Evolutionary conservation across 2,888 invertebrate species (phyloP).

Genomic region (Rhagonycha lutea): DNA sequence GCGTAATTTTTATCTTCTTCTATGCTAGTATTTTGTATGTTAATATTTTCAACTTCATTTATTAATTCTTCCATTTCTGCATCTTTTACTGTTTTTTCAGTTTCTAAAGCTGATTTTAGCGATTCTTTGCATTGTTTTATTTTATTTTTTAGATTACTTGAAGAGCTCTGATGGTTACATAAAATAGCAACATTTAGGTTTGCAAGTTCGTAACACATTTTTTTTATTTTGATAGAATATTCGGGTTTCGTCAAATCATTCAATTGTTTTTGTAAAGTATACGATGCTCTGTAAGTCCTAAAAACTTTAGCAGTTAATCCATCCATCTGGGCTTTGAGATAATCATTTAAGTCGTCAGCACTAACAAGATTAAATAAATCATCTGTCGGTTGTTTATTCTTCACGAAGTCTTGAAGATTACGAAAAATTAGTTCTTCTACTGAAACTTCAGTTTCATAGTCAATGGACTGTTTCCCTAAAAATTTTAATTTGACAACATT

Average conservation of each 20-base stretch:
- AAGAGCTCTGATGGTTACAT: constrained; percentile 99
- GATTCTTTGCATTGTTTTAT: constrained; percentile 87
- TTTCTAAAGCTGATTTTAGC: constrained; percentile 83
- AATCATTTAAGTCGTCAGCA: constrained; percentile 94
- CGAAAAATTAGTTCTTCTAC: constrained; percentile 98
- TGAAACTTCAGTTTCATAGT: constrained; percentile 92
- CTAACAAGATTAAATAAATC: constrained; percentile 97
- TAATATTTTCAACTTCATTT: constrained; percentile 90
- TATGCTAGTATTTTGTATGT: constrained; percentile 93
- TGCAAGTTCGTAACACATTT: constrained; percentile 95
- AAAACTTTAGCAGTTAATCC: constrained; percentile 98
- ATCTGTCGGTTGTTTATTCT: constrained; percentile 91
- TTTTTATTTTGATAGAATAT: constrained; percentile 78
- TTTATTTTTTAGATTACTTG: constrained; percentile 96
- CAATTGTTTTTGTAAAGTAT: constrained; percentile 93
- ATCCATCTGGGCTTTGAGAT: constrained; percentile 95
- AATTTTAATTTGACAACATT: constrained; percentile 98
- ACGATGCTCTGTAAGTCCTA: constrained; percentile 99
- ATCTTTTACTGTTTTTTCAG: constrained; percentile 79
- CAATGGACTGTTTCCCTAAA: constrained; percentile 87
- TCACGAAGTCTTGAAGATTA: constrained; percentile 95
- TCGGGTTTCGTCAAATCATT: constrained; percentile 84
- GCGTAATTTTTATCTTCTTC: constrained; percentile 99
- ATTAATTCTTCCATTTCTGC: constrained; percentile 81
- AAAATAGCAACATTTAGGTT: constrained; percentile 97